Evolutionary conservation across 2,113 vertebrate species (phyloP).

Genomic region (Jacana jacana): DNA sequence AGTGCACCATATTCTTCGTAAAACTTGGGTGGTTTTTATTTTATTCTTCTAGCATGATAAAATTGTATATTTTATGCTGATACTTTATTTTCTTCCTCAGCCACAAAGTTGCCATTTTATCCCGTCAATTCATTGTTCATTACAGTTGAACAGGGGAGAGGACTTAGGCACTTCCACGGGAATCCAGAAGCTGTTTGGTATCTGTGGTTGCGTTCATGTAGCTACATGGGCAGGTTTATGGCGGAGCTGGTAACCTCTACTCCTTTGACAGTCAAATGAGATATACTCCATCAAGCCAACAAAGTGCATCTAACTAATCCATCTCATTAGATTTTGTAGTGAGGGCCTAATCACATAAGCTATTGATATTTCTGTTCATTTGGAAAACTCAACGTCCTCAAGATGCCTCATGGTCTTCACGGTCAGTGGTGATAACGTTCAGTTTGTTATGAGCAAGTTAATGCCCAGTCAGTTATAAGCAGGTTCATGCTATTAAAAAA

Average conservation of each 20-base stretch:
- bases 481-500: neutral
- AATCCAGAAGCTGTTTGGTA: neutral
- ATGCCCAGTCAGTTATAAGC: neutral
- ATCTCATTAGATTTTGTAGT: neutral
- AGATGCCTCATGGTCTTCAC: neutral
- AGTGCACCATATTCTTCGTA: neutral
- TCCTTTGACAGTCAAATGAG: neutral
- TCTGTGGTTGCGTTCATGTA: neutral
- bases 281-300: neutral
- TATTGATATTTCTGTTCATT: neutral
- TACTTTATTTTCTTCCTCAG: neutral
- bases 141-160: neutral
- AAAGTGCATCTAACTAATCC: neutral
- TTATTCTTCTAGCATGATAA: neutral
- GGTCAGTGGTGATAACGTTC: neutral
- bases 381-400: neutral
- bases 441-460: neutral
- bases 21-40: neutral
- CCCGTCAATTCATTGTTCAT: neutral
- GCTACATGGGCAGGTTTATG: neutral
- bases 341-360: neutral
- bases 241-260: neutral
- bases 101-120: neutral
- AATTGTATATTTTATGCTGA: neutral
- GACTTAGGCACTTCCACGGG: neutral